Evolutionary conservation across 2,888 invertebrate species (phyloP).

Genomic region (Silvanus unidentatus): DNA sequence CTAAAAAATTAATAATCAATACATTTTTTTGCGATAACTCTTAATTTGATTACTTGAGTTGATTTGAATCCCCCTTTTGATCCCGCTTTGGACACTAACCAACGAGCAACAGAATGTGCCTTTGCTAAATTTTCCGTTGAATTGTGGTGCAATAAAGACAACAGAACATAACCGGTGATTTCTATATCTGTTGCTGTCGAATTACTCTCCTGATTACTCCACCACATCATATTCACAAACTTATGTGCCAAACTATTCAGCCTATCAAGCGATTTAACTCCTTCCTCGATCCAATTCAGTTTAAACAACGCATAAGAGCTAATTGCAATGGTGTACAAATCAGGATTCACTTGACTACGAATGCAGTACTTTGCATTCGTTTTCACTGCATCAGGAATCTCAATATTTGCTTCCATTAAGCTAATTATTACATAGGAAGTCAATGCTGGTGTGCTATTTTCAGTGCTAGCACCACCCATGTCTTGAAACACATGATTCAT

Average conservation of each 20-base stretch:
- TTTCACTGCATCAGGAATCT: conserved; percentile 48
- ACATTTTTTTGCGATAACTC: too few relatives aligned
- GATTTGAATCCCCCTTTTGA: conserved; percentile 67
- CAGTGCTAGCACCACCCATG: conserved; percentile 52
- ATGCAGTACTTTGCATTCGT: conserved; percentile 58
- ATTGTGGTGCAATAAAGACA: conserved; percentile 52
- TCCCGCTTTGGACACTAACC: conserved; percentile 65
- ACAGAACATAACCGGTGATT: conserved; percentile 61
- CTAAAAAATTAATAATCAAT: conserved; percentile 30
- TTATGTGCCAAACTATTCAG: conserved; percentile 45
- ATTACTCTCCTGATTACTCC: conserved; percentile 43
- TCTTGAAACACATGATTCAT: conserved; percentile 64
- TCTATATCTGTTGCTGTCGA: conserved; percentile 57
- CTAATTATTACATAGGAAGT: conserved; percentile 66
- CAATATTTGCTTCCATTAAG: conserved; percentile 54
- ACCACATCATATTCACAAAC: conserved; percentile 49
- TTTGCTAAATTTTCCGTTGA: conserved; percentile 49
- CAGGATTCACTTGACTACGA: conserved; percentile 41
- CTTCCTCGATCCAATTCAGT: conserved; percentile 45
- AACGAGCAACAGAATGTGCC: conserved; percentile 59
- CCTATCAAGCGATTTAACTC: conserved; percentile 42
- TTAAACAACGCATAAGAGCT: conserved; percentile 51
- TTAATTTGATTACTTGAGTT: conserved; percentile 60
- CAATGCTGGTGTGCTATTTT: conserved; percentile 55
- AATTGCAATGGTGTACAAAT: conserved; percentile 50